Evolutionary conservation across 1,140 invertebrate genomes (phyloP).

Genomic region (Plectrocnemia conspersa): DNA sequence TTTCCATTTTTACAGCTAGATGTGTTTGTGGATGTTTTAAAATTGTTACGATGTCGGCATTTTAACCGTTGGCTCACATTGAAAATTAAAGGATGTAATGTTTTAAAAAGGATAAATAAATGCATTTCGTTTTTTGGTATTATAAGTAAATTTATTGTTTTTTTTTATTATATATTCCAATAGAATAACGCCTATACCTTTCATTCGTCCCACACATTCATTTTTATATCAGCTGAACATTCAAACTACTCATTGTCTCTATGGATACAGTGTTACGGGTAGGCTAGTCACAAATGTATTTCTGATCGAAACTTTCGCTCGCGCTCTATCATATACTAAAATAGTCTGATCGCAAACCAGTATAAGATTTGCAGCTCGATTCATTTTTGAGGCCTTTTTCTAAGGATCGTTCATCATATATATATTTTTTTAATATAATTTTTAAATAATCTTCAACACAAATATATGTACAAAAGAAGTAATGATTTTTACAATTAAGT

Average conservation of each 20-base stretch:
- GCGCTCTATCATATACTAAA: conserved; percentile 5
- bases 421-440: conserved; percentile 28
- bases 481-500: conserved; percentile 33
- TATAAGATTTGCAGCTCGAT: conserved; percentile 15
- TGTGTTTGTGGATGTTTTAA: too few species aligned
- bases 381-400: conserved; percentile 17
- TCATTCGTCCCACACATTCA: conserved; percentile 20
- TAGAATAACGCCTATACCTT: conserved; percentile 51
- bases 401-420: conserved; percentile 17
- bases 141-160: conserved; percentile 45
- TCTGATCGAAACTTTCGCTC: conserved; percentile 11
- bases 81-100: conserved; percentile 20
- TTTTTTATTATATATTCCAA: conserved; percentile 53
- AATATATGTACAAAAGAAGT: conserved; percentile 37
- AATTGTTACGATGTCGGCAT: not conserved
- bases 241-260: conserved; percentile 30
- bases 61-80: not conserved
- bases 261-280: conserved; percentile 32
- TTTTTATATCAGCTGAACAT: conserved; percentile 11
- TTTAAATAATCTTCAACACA: conserved; percentile 35
- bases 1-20: too few species aligned
- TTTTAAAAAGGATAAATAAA: conserved; percentile 29
- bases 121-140: conserved; percentile 27
- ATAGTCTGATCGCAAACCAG: conserved; percentile 13
- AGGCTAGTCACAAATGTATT: conserved; percentile 28